Percentiles rank a stretch among this genome's conserved stretches.
These are phyloP conservation scores for Babyrousa celebensis DNA, from an alignment of 2,797 vertebrate genomes.

Conservation along the genomic window DNA sequence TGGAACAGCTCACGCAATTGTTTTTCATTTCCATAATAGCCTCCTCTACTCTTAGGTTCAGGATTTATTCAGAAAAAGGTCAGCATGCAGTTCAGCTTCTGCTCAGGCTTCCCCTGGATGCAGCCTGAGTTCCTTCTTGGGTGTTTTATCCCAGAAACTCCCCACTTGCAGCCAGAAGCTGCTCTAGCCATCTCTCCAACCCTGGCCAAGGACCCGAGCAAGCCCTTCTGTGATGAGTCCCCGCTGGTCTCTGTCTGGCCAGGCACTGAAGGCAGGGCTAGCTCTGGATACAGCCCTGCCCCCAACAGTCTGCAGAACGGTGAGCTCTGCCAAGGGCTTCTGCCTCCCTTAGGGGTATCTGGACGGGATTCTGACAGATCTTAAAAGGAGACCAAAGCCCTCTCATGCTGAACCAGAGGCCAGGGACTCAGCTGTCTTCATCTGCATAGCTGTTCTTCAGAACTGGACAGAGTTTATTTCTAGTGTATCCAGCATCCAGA, in stretches of 20 bases:
- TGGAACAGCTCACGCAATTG: slow-evolving; percentile 60
- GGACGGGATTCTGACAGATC: background rate
- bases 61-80: slow-evolving; percentile 72
- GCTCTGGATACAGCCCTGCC: background rate
- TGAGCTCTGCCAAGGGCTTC: background rate
- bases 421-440: background rate
- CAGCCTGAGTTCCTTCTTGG: slow-evolving; percentile 14
- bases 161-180: slow-evolving; percentile 72
- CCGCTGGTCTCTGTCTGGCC: background rate
- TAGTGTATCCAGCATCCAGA: background rate
- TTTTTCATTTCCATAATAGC: slow-evolving; percentile 76
- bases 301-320: background rate
- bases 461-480: background rate
- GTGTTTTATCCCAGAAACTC: slow-evolving; percentile 70
- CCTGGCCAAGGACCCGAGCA: slow-evolving; percentile 59
- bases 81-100: slow-evolving; percentile 65
- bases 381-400: background rate
- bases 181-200: slow-evolving; percentile 57
- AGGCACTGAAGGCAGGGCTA: background rate
- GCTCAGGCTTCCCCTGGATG: slow-evolving; percentile 60
- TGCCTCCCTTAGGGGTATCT: background rate
- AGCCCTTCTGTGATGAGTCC: background rate
- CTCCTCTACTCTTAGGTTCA: slow-evolving; percentile 59
- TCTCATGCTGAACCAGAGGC: background rate
- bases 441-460: background rate